phyloP scores from a whole-genome alignment of 2,888 invertebrate species.

The Nymphalis polychloros region DNA sequence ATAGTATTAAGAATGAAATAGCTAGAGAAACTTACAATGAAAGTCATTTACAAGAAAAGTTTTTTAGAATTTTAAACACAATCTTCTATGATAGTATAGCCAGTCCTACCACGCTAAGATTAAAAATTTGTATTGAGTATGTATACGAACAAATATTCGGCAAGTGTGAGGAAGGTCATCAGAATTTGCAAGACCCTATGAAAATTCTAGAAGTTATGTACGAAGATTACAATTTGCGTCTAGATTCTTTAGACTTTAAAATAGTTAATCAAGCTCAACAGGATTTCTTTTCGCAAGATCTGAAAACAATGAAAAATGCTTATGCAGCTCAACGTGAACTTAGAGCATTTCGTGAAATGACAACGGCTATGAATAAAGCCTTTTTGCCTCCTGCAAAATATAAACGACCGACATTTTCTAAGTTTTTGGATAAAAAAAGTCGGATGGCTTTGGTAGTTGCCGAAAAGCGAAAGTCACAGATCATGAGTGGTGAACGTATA shows the following conservation, averaged over 20 bases:
- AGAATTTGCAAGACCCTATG: constrained; percentile 70
- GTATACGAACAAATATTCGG: constrained; percentile 75
- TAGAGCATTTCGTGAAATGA: constrained; percentile 71
- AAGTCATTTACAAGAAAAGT: constrained; percentile 65
- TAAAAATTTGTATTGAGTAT: constrained; percentile 75
- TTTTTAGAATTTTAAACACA: constrained; percentile 68
- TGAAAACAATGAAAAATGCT: constrained; percentile 71
- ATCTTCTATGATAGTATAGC: constrained; percentile 71
- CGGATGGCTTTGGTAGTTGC: constrained; percentile 51
- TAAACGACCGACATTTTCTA: constrained; percentile 58
- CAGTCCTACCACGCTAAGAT: constrained; percentile 64
- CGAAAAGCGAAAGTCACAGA: constrained; percentile 50
- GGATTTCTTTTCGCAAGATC: constrained; percentile 72
- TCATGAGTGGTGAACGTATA: constrained; percentile 46
- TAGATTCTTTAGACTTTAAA: constrained; percentile 72
- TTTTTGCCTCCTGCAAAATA: constrained; percentile 65
- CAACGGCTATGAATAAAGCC: constrained; percentile 73
- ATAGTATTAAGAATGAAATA: constrained; percentile 62
- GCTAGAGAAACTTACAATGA: constrained; percentile 66
- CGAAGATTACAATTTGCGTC: constrained; percentile 69
- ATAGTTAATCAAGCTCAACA: constrained; percentile 68
- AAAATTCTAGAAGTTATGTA: constrained; percentile 75
- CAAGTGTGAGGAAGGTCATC: constrained; percentile 75
- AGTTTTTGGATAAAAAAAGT: constrained; percentile 65
- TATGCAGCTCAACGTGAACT: constrained; percentile 69